Conservation (phyloP, 2,888 invertebrate genomes). For the Mesopsocus fuscifrons region DNA sequence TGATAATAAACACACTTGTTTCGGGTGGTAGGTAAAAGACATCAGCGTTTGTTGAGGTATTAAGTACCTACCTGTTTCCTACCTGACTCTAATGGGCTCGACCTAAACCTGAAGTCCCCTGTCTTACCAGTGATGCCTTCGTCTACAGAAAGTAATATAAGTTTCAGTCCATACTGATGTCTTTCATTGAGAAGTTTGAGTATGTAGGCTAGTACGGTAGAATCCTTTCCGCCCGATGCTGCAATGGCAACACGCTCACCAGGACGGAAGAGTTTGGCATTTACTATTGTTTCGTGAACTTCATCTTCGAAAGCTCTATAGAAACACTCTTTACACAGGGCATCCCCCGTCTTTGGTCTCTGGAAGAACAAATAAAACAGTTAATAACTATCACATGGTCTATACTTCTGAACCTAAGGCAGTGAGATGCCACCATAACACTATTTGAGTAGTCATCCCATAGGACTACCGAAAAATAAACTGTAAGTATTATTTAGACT, state of each 20-base stretch:
- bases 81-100: too few species aligned
- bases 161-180: conserved; percentile 73
- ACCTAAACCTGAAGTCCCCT: too few species aligned
- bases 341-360: conserved; percentile 82
- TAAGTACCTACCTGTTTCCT: too few species aligned
- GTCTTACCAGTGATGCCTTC: conserved; percentile 84
- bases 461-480: too few species aligned
- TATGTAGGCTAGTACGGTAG: conserved; percentile 90
- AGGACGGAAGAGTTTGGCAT: conserved; percentile 58
- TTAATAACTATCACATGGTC: too few species aligned
- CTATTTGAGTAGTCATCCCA: too few species aligned
- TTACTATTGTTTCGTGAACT: conserved; percentile 75
- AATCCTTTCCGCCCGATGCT: conserved; percentile 90
- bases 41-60: too few species aligned
- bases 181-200: conserved; percentile 79
- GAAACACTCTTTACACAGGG: conserved; percentile 88
- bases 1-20: too few species aligned
- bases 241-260: conserved; percentile 83
- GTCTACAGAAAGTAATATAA: conserved; percentile 88
- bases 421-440: too few species aligned
- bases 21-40: too few species aligned
- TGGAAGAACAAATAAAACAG: conserved; percentile 24
- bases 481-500: too few species aligned
- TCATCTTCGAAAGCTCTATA: conserved; percentile 87
- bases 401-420: too few species aligned